A percentile compares a stretch with the other conserved stretches of the same genome.
Conservation (phyloP, 2,888 invertebrate species). For the Cerastoderma edule region DNA sequence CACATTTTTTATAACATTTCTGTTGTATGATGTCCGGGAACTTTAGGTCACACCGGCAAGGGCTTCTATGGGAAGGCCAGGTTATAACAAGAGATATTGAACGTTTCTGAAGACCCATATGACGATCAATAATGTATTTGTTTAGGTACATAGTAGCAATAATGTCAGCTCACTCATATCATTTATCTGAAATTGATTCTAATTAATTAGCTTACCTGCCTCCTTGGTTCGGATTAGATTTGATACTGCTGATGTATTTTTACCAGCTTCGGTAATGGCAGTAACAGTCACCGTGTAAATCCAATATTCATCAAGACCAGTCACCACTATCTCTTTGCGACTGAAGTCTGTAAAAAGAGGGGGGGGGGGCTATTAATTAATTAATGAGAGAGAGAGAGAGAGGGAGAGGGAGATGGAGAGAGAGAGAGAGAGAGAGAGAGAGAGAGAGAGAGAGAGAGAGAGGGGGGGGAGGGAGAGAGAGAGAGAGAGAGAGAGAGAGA, state of each 20-base stretch:
- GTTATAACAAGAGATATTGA: too few relatives aligned
- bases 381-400: conserved; percentile 28
- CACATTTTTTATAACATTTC: background rate
- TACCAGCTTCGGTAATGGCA: background rate
- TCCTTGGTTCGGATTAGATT: background rate
- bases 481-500: conserved; percentile 5
- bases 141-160: background rate
- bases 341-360: background rate
- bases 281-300: conserved; percentile 14
- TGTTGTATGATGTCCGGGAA: background rate
- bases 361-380: background rate
- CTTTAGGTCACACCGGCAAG: background rate
- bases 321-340: background rate
- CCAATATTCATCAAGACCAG: conserved; percentile 7
- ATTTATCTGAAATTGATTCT: background rate
- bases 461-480: conserved; percentile 27
- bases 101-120: too few relatives aligned
- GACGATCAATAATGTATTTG: too few relatives aligned
- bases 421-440: conserved; percentile 32
- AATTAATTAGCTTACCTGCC: background rate
- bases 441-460: conserved; percentile 31
- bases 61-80: background rate
- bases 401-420: conserved; percentile 28
- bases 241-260: background rate
- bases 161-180: background rate